Evolutionary conservation across 2,797 vertebrate species (phyloP).

Genomic region (Scyliorhinus canicula): DNA sequence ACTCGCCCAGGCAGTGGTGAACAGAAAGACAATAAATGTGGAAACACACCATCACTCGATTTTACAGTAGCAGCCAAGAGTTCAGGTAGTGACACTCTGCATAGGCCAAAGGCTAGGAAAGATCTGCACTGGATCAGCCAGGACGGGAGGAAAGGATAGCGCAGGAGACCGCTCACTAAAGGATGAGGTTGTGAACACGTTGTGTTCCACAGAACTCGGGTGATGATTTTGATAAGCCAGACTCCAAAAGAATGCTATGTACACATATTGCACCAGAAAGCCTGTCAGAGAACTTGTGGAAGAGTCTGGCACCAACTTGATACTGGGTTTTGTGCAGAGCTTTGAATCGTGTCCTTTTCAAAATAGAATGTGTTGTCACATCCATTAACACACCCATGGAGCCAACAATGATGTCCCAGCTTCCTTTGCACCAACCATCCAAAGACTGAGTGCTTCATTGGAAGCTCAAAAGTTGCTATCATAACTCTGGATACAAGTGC

Average conservation of each 20-base stretch:
- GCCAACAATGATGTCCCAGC: background rate
- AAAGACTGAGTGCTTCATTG: background rate
- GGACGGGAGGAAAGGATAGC: background rate
- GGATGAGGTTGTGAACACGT: background rate
- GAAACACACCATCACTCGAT: background rate
- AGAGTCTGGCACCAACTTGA: background rate
- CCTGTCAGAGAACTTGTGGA: background rate
- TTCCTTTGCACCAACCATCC: background rate
- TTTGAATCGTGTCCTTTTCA: background rate
- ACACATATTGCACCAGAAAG: background rate
- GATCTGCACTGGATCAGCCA: background rate
- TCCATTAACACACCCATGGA: background rate
- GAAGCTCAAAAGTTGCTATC: background rate
- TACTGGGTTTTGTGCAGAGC: background rate
- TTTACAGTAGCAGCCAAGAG: too few relatives aligned
- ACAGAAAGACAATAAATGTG: background rate
- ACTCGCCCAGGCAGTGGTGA: background rate
- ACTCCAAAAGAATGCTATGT: background rate
- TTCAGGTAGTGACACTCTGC: background rate
- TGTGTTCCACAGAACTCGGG: background rate
- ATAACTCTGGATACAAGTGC: background rate
- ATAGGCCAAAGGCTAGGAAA: background rate
- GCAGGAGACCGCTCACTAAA: background rate
- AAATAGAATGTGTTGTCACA: background rate
- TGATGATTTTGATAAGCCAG: background rate